Evolutionary conservation across 2,797 vertebrate genomes (phyloP).

Genomic region (Falco cherrug): DNA sequence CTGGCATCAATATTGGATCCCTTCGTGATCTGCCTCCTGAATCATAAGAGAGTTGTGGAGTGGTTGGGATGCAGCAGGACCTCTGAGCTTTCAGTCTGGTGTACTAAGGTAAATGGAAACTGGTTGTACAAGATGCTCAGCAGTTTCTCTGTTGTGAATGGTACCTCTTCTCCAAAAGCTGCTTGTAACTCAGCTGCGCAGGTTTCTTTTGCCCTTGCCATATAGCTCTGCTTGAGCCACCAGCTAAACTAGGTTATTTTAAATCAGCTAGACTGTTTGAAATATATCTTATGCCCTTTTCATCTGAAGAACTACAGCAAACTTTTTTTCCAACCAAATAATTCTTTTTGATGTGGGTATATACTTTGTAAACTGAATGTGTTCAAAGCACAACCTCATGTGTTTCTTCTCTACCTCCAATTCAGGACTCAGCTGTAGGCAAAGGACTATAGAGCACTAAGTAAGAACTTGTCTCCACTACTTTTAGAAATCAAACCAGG

Average conservation of each 20-base stretch:
- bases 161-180: not conserved
- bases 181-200: not conserved
- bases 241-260: not conserved
- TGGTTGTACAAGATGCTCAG: not conserved
- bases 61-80: not conserved
- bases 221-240: not conserved
- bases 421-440: not conserved
- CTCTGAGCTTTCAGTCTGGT: not conserved
- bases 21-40: not conserved
- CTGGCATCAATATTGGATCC: not conserved
- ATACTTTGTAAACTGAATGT: not conserved
- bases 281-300: not conserved
- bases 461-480: not conserved
- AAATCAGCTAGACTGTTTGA: not conserved
- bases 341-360: not conserved
- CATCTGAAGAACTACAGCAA: not conserved
- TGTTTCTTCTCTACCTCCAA: not conserved
- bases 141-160: not conserved
- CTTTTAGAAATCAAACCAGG: not conserved
- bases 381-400: not conserved
- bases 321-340: not conserved
- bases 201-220: not conserved
- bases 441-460: not conserved
- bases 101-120: not conserved
- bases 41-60: not conserved